Evolutionary conservation across 2,797 vertebrate genomes (phyloP), one percentile per base, ranked within the genome.

Genomic region (Gambusia yucatana): DNA sequence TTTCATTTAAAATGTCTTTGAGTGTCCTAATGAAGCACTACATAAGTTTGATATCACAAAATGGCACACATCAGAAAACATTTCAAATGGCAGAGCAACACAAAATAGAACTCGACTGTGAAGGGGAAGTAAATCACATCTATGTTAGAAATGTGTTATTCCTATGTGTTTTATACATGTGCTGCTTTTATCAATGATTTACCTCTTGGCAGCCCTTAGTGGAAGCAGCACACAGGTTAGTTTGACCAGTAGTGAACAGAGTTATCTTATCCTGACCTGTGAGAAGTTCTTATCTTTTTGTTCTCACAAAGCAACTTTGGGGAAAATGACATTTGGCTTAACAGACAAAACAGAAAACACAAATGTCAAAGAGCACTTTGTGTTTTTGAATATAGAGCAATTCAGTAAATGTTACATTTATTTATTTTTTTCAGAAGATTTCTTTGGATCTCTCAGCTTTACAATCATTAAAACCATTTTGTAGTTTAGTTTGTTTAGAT

Each of bases 241-340:
- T 48, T 73, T 63, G 55, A 73, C 17, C 30, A 5, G 14, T 25
- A 10, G 43, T 50, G 30, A 50, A 28, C 20, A 47, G n/a, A 43
- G 25, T 74, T 20, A 44, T 67, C 39, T 67, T 10, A 59, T 73
- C 33, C 70, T 28, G 44, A 48, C 70, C 43, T 65, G 5, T 41
- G 57, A 72, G 71, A 73, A 73, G 8, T 14, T 78, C 70, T 78
- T 41, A 52, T 72, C 59, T 44, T 3, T 43, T 65, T 43, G 22
- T 9, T 63, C 55, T 61, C 20, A 52, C n/a, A 44, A 25, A 10
- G 6, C 13, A 61, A 39, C 59, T 63, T 13, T 61, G 33, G 16
- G 41, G 36, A 50, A 63, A 78, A 73, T 36, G 8, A 20, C 30
- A 22, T 50, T 73, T 63, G 43, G 6, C 22, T 41, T 48, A 9